Evolutionary conservation across 2,113 vertebrate genomes (phyloP).

Genomic region (Bombycilla garrulus): DNA sequence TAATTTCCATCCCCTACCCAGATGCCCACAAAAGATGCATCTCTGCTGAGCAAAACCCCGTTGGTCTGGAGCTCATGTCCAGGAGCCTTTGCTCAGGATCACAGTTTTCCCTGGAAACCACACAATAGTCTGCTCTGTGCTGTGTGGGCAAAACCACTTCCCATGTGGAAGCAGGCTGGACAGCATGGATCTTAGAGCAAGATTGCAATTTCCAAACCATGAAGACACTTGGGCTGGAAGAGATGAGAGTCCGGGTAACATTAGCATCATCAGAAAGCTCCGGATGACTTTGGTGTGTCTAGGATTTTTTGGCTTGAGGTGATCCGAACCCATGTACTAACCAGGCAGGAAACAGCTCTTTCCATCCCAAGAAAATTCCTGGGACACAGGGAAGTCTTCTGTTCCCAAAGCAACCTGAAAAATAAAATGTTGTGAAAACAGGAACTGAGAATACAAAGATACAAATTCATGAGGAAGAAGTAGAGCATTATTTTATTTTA

Average conservation of each 20-base stretch:
- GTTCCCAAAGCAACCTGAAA: neutral
- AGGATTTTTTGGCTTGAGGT: constrained; percentile 16
- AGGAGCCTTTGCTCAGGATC: neutral
- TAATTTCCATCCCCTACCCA: neutral
- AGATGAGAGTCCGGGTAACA: neutral
- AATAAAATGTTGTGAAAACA: neutral
- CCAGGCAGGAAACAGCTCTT: neutral
- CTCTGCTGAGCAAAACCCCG: neutral
- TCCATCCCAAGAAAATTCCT: neutral
- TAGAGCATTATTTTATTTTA: neutral
- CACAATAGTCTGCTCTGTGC: neutral
- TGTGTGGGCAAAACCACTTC: constrained; percentile 32
- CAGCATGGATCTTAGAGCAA: neutral
- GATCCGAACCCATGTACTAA: neutral
- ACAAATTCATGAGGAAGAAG: neutral
- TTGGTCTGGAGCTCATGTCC: neutral
- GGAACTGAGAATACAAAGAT: neutral
- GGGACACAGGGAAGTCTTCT: neutral
- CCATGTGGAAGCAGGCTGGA: neutral
- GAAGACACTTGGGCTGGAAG: neutral
- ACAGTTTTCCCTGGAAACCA: neutral
- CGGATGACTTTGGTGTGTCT: neutral
- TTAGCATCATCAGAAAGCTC: neutral
- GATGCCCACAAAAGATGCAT: neutral
- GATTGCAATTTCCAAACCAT: constrained; percentile 27